phyloP scores from a whole-genome alignment of 2,113 vertebrate genomes.

The Chaenogobius annularis region DNA sequence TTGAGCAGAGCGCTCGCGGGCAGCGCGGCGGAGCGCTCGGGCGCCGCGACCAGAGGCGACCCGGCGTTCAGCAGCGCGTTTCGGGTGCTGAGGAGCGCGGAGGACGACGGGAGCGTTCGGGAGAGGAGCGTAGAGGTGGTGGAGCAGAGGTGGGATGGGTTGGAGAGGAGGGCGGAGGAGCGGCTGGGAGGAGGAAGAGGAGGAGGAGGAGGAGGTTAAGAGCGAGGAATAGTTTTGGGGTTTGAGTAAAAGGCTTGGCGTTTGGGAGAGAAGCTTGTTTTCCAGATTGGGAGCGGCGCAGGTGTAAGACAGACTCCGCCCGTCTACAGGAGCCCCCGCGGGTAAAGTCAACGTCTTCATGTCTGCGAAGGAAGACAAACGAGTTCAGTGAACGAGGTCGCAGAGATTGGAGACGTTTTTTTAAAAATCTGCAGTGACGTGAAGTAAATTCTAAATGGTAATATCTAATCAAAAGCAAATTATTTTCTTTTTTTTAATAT shows the following conservation, averaged over 20 bases:
- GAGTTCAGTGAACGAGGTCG: neutral
- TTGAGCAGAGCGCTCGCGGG: constrained; percentile 11
- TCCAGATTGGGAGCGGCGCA: constrained; percentile 57
- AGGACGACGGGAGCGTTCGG: constrained; percentile 55
- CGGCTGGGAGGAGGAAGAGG: constrained; percentile 19
- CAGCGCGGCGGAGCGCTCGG: constrained; percentile 22
- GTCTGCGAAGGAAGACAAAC: constrained; percentile 27
- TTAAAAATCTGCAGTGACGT: no score
- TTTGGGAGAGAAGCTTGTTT: constrained; percentile 68
- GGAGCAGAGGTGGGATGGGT: constrained; percentile 45
- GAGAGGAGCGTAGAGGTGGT: constrained; percentile 14
- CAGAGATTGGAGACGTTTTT: neutral
- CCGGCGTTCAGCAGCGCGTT: constrained; percentile 48
- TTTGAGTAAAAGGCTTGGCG: constrained; percentile 7
- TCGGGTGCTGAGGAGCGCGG: constrained; percentile 59
- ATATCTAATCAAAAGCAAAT: no score
- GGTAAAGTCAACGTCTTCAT: constrained; percentile 59
- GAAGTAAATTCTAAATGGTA: neutral
- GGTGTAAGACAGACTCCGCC: constrained; percentile 43
- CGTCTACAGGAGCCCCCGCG: constrained; percentile 14
- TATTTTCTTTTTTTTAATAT: no score
- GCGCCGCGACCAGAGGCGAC: constrained; percentile 6
- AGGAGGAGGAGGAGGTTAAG: constrained; percentile 6
- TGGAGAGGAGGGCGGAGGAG: constrained; percentile 37
- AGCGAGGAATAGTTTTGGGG: constrained; percentile 7